Conservation (phyloP, 2,888 invertebrate species). For the Epistrophe eligans region DNA sequence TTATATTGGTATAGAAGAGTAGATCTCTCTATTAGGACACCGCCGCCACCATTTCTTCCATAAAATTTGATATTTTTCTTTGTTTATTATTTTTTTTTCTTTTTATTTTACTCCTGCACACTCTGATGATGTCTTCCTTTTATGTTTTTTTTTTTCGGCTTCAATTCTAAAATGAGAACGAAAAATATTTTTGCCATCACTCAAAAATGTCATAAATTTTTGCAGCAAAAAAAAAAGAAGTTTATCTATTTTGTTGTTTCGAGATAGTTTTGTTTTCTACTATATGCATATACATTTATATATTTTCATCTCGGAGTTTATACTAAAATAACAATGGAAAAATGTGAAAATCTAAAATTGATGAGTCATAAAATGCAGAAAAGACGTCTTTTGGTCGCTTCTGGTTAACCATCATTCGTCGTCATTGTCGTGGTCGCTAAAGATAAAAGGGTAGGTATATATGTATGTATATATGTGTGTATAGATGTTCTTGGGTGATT, state of each 20-base stretch:
- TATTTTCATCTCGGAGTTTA: not conserved
- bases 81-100: not conserved
- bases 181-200: slow-evolving; percentile 66
- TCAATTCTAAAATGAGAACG: slow-evolving; percentile 51
- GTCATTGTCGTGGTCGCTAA: slow-evolving; percentile 26
- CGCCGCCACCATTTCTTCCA: slow-evolving; percentile 44
- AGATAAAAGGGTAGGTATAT: not conserved
- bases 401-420: slow-evolving; percentile 18
- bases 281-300: not conserved
- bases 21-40: slow-evolving; percentile 48
- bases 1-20: not conserved
- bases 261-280: slow-evolving; percentile 7
- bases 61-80: slow-evolving; percentile 42
- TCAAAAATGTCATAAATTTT: slow-evolving; percentile 65
- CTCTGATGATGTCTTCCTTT: not conserved
- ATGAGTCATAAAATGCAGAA: slow-evolving; percentile 71
- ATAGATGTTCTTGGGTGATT: slow-evolving; percentile 5
- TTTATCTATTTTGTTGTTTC: slow-evolving; percentile 34
- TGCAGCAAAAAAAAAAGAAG: not conserved
- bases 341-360: slow-evolving; percentile 70
- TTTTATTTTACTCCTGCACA: not conserved
- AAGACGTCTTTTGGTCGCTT: slow-evolving; percentile 66
- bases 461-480: too few species aligned
- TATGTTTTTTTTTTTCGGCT: slow-evolving; percentile 10
- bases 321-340: slow-evolving; percentile 66